Percentiles rank a stretch among this genome's conserved stretches.
These are phyloP conservation scores for Nasua narica DNA, from an alignment of 2,797 vertebrate species.

Conservation along the genomic window DNA sequence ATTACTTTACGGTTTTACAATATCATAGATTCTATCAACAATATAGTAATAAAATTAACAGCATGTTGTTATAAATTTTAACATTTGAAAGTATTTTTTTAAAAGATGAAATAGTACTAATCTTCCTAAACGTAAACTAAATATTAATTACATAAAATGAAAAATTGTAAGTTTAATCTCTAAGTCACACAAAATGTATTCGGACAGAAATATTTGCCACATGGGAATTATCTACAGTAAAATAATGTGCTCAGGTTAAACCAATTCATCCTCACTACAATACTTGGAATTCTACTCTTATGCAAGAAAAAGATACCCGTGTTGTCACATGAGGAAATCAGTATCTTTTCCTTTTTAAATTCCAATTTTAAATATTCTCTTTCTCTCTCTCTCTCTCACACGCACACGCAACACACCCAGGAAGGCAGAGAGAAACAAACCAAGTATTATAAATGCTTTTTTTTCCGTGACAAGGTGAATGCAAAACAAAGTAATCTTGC, in stretches of 20 bases:
- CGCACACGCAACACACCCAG: background rate
- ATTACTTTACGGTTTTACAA: background rate
- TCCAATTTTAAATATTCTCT: conserved; percentile 3
- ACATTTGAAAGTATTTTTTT: background rate
- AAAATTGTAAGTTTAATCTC: background rate
- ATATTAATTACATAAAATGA: background rate
- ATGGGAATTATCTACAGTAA: background rate
- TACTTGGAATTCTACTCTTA: background rate
- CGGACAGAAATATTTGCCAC: background rate
- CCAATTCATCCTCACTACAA: background rate
- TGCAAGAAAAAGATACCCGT: background rate
- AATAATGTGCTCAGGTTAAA: background rate
- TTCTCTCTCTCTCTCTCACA: background rate
- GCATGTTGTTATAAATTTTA: background rate
- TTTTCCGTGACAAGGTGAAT: conserved; percentile 24
- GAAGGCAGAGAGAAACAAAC: background rate
- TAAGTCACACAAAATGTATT: conserved; percentile 15
- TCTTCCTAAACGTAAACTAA: conserved; percentile 5
- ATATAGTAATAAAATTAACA: background rate
- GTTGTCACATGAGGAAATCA: background rate
- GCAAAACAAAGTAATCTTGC: conserved; percentile 61
- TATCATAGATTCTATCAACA: background rate
- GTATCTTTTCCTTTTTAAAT: background rate
- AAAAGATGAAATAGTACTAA: background rate
- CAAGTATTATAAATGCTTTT: background rate